phyloP scores from a whole-genome alignment of 2,113 vertebrate species.

The Crypturellus undulatus region DNA sequence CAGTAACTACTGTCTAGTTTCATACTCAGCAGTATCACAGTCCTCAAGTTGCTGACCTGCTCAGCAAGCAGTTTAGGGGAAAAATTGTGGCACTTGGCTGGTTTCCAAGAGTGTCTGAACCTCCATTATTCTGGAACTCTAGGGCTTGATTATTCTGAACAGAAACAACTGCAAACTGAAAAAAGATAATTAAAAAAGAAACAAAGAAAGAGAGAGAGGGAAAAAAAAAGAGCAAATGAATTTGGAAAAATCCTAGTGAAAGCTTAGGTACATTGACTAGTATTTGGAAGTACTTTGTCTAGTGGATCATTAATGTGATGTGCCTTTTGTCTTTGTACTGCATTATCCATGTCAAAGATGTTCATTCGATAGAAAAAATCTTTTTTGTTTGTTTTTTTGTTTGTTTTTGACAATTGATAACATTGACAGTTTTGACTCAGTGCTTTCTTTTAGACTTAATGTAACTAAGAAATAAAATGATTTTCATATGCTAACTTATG shows the following conservation, averaged over 20 bases:
- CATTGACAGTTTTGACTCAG: background rate
- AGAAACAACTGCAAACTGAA: slow-evolving; percentile 75
- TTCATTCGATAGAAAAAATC: background rate
- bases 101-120: slow-evolving; percentile 6
- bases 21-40: slow-evolving; percentile 26
- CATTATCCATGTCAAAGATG: background rate
- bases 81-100: slow-evolving; percentile 59
- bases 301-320: slow-evolving; percentile 63
- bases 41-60: slow-evolving; percentile 51
- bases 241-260: background rate
- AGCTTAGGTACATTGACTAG: slow-evolving; percentile 29
- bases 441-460: background rate
- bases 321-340: slow-evolving; percentile 46
- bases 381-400: background rate
- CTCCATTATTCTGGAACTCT: slow-evolving; percentile 70
- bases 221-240: slow-evolving; percentile 10
- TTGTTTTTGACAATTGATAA: too few relatives aligned
- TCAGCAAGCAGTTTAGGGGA: slow-evolving; percentile 39
- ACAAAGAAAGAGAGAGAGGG: background rate
- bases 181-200: slow-evolving; percentile 72
- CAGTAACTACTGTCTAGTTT: slow-evolving; percentile 32
- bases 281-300: slow-evolving; percentile 57
- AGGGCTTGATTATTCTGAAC: slow-evolving; percentile 73
- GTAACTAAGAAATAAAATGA: background rate
- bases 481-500: background rate